phyloP scores from a whole-genome alignment of 2,888 invertebrate genomes.

The Platycnemis pennipes region DNA sequence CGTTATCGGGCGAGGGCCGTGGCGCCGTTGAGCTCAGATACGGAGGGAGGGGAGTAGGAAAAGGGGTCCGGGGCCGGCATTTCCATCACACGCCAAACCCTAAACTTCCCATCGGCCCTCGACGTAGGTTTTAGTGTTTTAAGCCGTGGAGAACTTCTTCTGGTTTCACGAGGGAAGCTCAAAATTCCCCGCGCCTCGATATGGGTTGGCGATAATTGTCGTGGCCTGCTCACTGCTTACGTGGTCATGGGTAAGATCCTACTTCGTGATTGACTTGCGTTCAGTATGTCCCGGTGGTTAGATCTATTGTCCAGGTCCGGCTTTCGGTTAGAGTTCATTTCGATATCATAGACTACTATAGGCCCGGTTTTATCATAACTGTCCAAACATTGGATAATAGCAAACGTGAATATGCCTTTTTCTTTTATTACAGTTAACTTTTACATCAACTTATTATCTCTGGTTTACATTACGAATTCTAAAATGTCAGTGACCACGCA shows the following conservation, averaged over 20 bases:
- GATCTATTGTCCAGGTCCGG: too few relatives aligned
- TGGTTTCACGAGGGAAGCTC: neutral
- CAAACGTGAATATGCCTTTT: too few relatives aligned
- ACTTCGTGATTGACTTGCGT: slow-evolving; percentile 7
- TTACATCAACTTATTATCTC: too few relatives aligned
- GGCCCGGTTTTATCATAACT: too few relatives aligned
- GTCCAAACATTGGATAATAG: too few relatives aligned
- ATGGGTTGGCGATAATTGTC: neutral
- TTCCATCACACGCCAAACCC: neutral
- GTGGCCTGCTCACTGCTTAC: neutral
- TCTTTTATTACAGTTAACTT: too few relatives aligned
- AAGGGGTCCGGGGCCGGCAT: slow-evolving; percentile 1
- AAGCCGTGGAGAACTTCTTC: neutral
- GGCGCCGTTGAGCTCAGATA: slow-evolving; percentile 10
- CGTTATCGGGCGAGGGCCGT: neutral
- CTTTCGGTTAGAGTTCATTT: too few relatives aligned
- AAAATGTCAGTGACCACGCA: too few relatives aligned
- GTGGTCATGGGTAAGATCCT: neutral
- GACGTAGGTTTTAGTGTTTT: neutral
- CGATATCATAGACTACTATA: too few relatives aligned
- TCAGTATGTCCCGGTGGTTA: too few relatives aligned
- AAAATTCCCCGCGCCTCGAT: neutral
- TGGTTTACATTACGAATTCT: too few relatives aligned
- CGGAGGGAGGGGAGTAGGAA: neutral
- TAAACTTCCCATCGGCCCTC: too few relatives aligned